These are phyloP conservation scores for Papio anubis DNA, from an alignment of 2,113 vertebrate species.

Conservation along the genomic window DNA sequence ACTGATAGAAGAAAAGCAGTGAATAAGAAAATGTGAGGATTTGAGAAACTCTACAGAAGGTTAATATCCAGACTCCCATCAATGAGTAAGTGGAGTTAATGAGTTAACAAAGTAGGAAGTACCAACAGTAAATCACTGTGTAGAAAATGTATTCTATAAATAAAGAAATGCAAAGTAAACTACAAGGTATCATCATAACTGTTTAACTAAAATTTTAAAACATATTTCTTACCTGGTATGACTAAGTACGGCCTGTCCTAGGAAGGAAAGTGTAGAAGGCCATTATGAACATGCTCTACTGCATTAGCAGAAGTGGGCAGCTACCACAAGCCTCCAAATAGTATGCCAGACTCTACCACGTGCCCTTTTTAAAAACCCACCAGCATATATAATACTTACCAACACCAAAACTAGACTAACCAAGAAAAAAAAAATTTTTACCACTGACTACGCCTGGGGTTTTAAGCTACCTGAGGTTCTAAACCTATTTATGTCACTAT, in stretches of 20 bases:
- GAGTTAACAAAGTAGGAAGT: neutral
- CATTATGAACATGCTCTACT: neutral
- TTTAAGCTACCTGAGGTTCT: neutral
- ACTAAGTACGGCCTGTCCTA: neutral
- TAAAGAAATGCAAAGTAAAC: neutral
- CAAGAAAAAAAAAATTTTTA: neutral
- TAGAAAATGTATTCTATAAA: neutral
- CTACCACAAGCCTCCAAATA: neutral
- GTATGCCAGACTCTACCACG: neutral
- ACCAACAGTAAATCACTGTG: neutral
- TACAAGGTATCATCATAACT: neutral
- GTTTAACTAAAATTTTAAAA: neutral
- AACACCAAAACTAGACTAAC: neutral
- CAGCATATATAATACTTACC: neutral
- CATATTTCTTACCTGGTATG: neutral
- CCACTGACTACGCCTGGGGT: neutral
- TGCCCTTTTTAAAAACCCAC: neutral
- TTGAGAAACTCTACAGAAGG: neutral
- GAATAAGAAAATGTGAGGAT: neutral
- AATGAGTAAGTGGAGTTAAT: neutral
- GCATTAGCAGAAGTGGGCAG: neutral
- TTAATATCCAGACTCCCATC: neutral
- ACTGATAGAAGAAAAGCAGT: neutral
- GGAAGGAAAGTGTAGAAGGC: neutral
- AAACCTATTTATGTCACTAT: neutral